These are phyloP conservation scores for Tapera naevia DNA, from an alignment of 2,797 vertebrate species.

Conservation along the genomic window DNA sequence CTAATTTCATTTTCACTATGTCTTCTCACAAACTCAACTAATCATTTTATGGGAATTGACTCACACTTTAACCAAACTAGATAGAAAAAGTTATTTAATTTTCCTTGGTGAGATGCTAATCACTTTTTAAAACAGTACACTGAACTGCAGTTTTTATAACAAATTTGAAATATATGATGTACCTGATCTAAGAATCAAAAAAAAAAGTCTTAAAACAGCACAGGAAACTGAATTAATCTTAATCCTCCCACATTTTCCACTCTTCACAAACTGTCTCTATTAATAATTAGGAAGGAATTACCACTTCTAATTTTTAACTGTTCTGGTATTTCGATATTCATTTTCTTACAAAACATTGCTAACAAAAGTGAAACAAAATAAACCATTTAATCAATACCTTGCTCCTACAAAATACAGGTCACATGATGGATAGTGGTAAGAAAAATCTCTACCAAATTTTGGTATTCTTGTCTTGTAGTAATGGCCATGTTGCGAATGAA, in stretches of 20 bases:
- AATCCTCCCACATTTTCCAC: neutral
- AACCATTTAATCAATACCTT: conserved; percentile 78
- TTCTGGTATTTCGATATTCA: neutral
- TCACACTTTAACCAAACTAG: neutral
- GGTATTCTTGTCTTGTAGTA: conserved; percentile 97
- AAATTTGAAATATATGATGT: neutral
- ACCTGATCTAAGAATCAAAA: neutral
- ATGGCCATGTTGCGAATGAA: conserved; percentile 94
- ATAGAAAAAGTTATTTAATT: neutral
- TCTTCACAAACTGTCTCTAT: neutral
- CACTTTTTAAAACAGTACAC: neutral
- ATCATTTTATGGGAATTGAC: neutral
- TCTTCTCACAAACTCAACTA: neutral
- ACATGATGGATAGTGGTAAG: conserved; percentile 94
- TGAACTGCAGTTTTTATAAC: neutral
- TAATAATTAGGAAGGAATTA: neutral
- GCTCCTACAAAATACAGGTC: conserved; percentile 95
- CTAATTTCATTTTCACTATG: neutral
- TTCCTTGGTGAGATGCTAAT: neutral
- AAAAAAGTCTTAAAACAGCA: neutral
- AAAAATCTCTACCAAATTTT: conserved; percentile 94
- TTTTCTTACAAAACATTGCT: neutral
- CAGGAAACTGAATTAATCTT: neutral
- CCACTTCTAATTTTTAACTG: neutral
- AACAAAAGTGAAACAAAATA: neutral